Conservation (phyloP, 2,797 vertebrate species). For the Eospalax fontanierii region DNA sequence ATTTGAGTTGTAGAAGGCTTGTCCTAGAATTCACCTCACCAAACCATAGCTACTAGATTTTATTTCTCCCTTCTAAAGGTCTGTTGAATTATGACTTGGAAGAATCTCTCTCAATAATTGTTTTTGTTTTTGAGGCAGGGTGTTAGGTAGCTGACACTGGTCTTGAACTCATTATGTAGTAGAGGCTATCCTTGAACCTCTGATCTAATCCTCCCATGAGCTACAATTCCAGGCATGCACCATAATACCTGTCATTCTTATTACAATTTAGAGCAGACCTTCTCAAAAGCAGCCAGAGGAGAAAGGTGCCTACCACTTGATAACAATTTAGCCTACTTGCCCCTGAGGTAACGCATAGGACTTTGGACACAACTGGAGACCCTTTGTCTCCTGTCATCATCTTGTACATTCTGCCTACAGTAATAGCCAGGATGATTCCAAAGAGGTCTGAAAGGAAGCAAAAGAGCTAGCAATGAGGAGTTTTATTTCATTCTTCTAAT, state of each 20-base stretch:
- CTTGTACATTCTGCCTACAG: neutral
- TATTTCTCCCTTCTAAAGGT: neutral
- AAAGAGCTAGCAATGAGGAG: neutral
- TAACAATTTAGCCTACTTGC: neutral
- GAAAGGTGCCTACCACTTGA: neutral
- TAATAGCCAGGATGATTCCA: neutral
- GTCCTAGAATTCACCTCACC: neutral
- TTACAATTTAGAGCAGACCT: slow-evolving; percentile 1
- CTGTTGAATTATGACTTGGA: neutral
- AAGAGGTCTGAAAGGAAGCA: neutral
- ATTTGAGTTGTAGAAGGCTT: neutral
- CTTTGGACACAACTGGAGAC: neutral
- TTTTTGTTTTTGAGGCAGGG: slow-evolving; percentile 1
- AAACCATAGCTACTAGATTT: neutral
- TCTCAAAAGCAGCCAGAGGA: slow-evolving; percentile 8
- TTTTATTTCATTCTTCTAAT: neutral
- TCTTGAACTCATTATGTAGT: neutral
- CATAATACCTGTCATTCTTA: neutral
- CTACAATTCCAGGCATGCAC: neutral
- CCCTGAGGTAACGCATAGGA: neutral
- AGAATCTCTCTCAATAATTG: neutral
- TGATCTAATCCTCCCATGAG: neutral
- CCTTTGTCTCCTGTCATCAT: neutral
- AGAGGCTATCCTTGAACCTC: neutral
- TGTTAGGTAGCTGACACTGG: neutral